Percentiles rank a stretch among this genome's conserved stretches.
These are phyloP conservation scores for Limenitis camilla DNA, from an alignment of 2,888 invertebrate genomes.

Conservation along the genomic window DNA sequence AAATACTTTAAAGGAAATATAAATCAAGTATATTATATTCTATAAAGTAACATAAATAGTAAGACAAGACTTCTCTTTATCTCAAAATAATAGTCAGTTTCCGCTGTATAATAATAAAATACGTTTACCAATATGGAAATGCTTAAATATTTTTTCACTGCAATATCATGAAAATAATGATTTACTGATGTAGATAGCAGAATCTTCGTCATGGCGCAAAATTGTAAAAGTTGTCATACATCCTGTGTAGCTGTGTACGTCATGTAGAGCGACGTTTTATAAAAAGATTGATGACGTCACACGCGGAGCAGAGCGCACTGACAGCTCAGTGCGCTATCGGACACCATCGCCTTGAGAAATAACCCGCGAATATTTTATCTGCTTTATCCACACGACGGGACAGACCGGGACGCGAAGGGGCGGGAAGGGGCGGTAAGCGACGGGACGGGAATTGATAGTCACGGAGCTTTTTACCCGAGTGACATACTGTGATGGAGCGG, in stretches of 20 bases:
- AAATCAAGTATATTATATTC: no score
- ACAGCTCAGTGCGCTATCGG: constrained; percentile 12
- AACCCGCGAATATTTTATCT: constrained; percentile 14
- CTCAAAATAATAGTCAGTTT: no score
- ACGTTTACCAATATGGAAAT: no score
- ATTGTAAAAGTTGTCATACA: neutral
- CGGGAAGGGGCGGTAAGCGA: no score
- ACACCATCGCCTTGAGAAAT: constrained; percentile 13
- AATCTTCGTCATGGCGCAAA: neutral
- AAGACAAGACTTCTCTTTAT: no score
- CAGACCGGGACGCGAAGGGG: no score
- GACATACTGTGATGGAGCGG: neutral
- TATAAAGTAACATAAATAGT: no score
- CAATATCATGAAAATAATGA: no score
- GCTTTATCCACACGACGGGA: constrained; percentile 3
- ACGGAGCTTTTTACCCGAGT: neutral
- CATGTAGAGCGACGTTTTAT: neutral
- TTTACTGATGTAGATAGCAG: no score
- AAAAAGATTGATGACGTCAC: constrained; percentile 5
- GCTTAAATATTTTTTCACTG: no score
- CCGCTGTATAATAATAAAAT: no score
- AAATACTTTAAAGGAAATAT: no score
- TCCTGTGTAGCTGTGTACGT: neutral
- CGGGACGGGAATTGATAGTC: constrained; percentile 6
- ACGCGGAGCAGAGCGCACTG: neutral